Percentiles rank a stretch among this genome's conserved stretches.
Conservation (phyloP, 2,113 vertebrate species). For the Megaceryle torquata region DNA sequence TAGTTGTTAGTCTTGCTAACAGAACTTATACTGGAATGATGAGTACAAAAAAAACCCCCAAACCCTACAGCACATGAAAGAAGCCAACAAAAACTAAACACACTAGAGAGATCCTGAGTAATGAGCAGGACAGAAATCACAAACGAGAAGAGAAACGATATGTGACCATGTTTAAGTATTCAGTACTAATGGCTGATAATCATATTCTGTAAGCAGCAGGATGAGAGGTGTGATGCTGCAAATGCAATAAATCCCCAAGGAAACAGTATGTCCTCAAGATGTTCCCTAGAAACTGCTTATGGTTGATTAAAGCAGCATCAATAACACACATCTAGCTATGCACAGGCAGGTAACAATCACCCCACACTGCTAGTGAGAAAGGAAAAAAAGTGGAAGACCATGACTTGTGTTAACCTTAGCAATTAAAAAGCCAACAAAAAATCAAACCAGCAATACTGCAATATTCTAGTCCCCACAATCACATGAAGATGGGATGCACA, state of each 20-base stretch:
- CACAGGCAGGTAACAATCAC: not conserved
- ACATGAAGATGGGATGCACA: fast-evolving
- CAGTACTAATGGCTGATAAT: constrained; percentile 4
- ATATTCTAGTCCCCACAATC: not conserved
- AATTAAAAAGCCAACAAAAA: not conserved
- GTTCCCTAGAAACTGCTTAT: not conserved
- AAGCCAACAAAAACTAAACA: not conserved
- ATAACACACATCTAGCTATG: fast-evolving
- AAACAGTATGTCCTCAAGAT: constrained; percentile 12
- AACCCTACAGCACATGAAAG: fast-evolving
- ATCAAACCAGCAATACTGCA: not conserved
- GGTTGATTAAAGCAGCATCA: constrained; percentile 10
- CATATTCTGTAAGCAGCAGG: constrained; percentile 3
- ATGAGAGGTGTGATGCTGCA: constrained; percentile 23
- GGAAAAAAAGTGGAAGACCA: not conserved
- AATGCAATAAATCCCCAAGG: constrained; percentile 40
- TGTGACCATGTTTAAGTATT: not conserved
- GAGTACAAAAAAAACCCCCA: not conserved
- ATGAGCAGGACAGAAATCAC: not conserved
- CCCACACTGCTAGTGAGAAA: not conserved
- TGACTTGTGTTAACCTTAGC: not conserved
- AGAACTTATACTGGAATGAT: not conserved
- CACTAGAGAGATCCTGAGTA: not conserved
- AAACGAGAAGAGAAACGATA: not conserved
- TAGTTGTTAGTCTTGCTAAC: no score